Percentiles rank a stretch among this genome's conserved stretches.
Conservation (phyloP, 2,113 vertebrate species). For the Clarias batrachus region DNA sequence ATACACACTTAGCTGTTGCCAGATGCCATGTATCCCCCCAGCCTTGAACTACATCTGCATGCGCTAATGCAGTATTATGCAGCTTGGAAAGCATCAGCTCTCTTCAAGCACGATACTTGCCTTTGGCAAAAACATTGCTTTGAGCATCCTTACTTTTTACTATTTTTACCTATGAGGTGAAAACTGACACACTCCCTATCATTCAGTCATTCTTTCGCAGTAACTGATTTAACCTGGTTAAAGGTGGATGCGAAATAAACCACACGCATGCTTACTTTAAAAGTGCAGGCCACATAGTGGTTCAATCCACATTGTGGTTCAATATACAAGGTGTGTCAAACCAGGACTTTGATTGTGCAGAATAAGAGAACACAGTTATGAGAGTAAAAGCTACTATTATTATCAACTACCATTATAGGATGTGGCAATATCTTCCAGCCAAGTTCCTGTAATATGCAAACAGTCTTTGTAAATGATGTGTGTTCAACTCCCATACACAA, state of each 20-base stretch:
- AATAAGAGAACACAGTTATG: no score
- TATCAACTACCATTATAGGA: no score
- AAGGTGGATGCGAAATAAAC: neutral
- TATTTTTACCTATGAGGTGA: neutral
- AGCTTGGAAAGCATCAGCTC: constrained; percentile 9
- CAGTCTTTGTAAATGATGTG: no score
- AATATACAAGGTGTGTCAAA: no score
- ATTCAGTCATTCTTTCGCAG: neutral
- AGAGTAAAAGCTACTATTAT: no score
- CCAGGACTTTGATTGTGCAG: no score
- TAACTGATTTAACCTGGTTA: neutral
- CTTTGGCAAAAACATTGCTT: neutral
- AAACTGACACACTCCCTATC: neutral
- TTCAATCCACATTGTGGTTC: no score
- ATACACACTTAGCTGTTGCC: neutral
- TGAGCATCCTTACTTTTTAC: constrained; percentile 2
- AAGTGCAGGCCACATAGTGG: neutral
- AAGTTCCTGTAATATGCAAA: no score
- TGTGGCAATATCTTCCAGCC: no score
- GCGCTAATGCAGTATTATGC: neutral
- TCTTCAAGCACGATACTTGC: constrained; percentile 1
- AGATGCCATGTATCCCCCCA: neutral
- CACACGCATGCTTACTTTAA: neutral
- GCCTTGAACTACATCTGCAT: neutral
- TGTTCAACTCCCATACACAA: no score